Evolutionary conservation across 2,888 invertebrate genomes (phyloP).

Genomic region (Dasypogon diadema): DNA sequence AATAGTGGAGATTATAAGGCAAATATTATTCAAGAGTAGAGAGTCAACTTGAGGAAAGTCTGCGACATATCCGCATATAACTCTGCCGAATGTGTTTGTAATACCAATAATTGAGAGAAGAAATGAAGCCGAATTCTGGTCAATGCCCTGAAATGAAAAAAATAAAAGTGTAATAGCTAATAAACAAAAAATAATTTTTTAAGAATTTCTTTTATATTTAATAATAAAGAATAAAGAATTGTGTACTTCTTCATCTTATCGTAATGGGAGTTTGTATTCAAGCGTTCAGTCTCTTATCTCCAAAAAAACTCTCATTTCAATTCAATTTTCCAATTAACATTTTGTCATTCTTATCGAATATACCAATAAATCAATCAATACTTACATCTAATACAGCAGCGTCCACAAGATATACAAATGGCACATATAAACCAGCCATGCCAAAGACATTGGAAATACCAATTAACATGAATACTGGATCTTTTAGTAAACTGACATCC

Average conservation of each 20-base stretch:
- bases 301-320: no score
- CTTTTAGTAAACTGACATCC: constrained; percentile 87
- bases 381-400: constrained; percentile 79
- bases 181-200: no score
- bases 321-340: not conserved
- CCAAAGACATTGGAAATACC: constrained; percentile 96
- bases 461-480: constrained; percentile 92
- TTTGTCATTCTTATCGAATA: not conserved
- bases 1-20: constrained; percentile 89
- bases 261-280: no score
- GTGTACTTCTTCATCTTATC: no score
- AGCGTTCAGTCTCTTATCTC: no score
- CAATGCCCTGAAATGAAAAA: constrained; percentile 74
- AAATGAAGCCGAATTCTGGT: constrained; percentile 73
- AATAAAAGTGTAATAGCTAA: no score
- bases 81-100: constrained; percentile 93
- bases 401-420: constrained; percentile 94
- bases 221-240: no score
- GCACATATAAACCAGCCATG: constrained; percentile 97
- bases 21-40: constrained; percentile 91
- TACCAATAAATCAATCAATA: constrained; percentile 57
- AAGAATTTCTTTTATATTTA: not conserved
- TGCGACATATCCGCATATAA: constrained; percentile 89
- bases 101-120: constrained; percentile 82
- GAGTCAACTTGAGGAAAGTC: constrained; percentile 94